These are phyloP conservation scores for Odontomachus brunneus DNA, from an alignment of 1,140 invertebrate species.

Conservation along the genomic window DNA sequence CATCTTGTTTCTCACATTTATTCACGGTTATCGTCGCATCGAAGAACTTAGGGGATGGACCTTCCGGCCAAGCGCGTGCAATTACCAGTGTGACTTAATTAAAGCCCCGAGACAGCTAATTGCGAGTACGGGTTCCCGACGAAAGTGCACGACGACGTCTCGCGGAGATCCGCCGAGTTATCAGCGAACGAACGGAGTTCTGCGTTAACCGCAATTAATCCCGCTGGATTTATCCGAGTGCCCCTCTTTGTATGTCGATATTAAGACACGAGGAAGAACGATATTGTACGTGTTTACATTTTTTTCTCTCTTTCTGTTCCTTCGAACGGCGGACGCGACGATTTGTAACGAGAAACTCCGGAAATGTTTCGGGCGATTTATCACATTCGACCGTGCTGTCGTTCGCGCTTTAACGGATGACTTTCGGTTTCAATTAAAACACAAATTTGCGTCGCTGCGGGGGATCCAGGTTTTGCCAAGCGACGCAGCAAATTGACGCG, in stretches of 20 bases:
- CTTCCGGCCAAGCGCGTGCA: conserved; percentile 49
- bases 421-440: conserved; percentile 62
- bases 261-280: background rate
- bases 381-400: conserved; percentile 42
- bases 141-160: conserved; percentile 26
- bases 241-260: background rate
- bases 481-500: conserved; percentile 45
- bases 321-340: background rate
- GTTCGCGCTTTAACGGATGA: conserved; percentile 55
- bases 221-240: conserved; percentile 28
- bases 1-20: background rate
- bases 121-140: conserved; percentile 30
- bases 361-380: conserved; percentile 47
- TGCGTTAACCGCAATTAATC: conserved; percentile 20
- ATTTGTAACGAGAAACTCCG: conserved; percentile 39
- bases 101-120: conserved; percentile 45
- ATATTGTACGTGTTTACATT: background rate
- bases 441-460: conserved; percentile 58
- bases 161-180: background rate
- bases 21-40: conserved; percentile 17
- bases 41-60: conserved; percentile 9
- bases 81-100: conserved; percentile 65
- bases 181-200: conserved; percentile 15
- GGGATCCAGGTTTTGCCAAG: conserved; percentile 50
- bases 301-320: background rate